Base-by-base conservation (phyloP, 1,140 invertebrate genomes). In the Caenorhabditis remanei region DNA sequence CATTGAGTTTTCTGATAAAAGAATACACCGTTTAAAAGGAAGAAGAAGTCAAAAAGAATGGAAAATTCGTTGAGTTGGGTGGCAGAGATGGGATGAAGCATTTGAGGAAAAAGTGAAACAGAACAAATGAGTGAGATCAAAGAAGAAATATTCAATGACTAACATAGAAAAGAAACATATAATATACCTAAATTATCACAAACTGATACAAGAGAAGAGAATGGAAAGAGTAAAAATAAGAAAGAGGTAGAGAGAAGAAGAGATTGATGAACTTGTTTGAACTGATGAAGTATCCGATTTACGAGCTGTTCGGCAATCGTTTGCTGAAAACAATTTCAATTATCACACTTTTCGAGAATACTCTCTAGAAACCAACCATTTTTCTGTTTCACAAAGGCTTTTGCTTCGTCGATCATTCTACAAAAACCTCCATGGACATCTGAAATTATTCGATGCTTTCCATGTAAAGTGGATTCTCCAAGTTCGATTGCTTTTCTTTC, bases 401-500 rank as follows among this genome's bases (percentile, higher is more conserved):
- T 87, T 43, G 91, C 91, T 79, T 91, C 91, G 11, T 92, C 90
- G 19, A 91, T 87, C 75, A 91, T 87, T 48, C 92, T 86, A 86
- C 91, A 91, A 67, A 85, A 86, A 16, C 83, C 83, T 71, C 91
- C 91, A 86, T 91, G 91, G 41, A 91, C 89, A 87, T 91, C 91
- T 14, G 93, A 90, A 75, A 88, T 86, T 63, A 93, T 90, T n/a
- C 87, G 88, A 87, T 92, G 90, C 11, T 86, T 87, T 32, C 71
- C 88, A 13, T 63, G 50, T 14, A 79, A 71, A 16, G 88, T 89
- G 43, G 85, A 85, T 19, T 91, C 90, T 56, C 88, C 88, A 13
- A 91, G 85, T 24, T 93, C 91, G n/a, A 91, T 86, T 16, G 92
- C 90, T 84, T 92, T 92, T 21, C 90, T 79, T 16, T 88, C 92